phyloP scores from a whole-genome alignment of 2,113 vertebrate species.

The Protobothrops flavoviridis region DNA sequence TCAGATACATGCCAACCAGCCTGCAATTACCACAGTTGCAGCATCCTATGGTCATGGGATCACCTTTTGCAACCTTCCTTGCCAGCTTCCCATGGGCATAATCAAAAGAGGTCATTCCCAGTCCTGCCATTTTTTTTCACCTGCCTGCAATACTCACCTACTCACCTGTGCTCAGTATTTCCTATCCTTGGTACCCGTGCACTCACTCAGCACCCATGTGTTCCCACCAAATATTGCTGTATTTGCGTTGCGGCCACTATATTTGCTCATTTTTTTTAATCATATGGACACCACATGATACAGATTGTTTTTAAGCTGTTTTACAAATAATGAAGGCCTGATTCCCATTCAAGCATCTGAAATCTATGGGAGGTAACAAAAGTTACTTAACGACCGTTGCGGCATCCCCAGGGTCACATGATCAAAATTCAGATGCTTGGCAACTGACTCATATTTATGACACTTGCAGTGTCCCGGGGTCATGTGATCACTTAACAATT shows the following conservation, averaged over 20 bases:
- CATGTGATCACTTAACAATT: too few relatives aligned
- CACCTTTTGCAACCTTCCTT: background rate
- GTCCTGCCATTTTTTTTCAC: background rate
- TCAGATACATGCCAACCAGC: background rate
- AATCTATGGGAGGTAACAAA: background rate
- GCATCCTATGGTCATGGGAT: background rate
- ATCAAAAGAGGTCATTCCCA: background rate
- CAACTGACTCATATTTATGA: too few relatives aligned
- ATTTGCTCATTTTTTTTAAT: background rate
- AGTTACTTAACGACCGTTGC: too few relatives aligned
- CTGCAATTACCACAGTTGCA: background rate
- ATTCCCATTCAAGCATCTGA: background rate
- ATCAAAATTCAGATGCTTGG: too few relatives aligned
- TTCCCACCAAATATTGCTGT: background rate
- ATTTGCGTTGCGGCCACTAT: too few relatives aligned
- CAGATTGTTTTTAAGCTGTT: background rate
- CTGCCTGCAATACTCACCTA: background rate
- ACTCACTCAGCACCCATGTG: background rate
- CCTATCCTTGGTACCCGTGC: background rate
- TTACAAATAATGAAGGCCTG: background rate
- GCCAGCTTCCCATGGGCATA: background rate
- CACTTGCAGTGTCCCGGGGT: too few relatives aligned
- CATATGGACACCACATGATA: background rate
- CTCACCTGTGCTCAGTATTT: background rate
- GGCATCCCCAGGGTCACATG: too few relatives aligned